Conservation (phyloP, 2,888 invertebrate species). For the Caenorhabditis sinica region DNA sequence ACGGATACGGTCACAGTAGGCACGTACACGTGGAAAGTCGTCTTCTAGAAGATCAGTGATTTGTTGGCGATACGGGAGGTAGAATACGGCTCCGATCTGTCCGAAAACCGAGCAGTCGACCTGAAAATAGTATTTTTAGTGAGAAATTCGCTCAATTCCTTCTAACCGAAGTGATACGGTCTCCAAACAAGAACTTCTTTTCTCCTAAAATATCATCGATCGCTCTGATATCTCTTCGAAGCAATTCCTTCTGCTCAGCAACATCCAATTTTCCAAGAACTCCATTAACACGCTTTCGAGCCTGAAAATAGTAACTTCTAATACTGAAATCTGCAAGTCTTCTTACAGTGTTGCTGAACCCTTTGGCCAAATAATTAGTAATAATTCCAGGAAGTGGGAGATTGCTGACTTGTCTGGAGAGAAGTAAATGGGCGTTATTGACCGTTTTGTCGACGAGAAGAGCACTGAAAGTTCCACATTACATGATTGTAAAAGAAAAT, state of each 20-base stretch:
- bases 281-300: slow-evolving; percentile 63
- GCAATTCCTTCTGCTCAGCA: slow-evolving; percentile 85
- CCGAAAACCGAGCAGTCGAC: slow-evolving; percentile 81
- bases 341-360: slow-evolving; percentile 68
- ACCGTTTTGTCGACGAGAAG: slow-evolving; percentile 73
- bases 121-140: too few relatives aligned
- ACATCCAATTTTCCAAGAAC: slow-evolving; percentile 65
- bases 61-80: slow-evolving; percentile 79
- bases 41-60: slow-evolving; percentile 80
- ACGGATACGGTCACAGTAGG: slow-evolving; percentile 78
- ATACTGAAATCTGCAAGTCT: background rate
- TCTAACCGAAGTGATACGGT: slow-evolving; percentile 92
- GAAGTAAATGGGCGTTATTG: slow-evolving; percentile 73
- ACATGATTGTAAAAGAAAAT: too few relatives aligned
- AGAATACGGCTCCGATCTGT: slow-evolving; percentile 78
- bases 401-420: slow-evolving; percentile 77
- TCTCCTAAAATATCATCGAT: slow-evolving; percentile 93
- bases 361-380: slow-evolving; percentile 72
- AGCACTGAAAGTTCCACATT: slow-evolving; percentile 44
- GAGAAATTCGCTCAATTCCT: too few relatives aligned
- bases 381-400: slow-evolving; percentile 77
- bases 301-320: slow-evolving; percentile 31
- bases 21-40: slow-evolving; percentile 77
- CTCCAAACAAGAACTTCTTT: slow-evolving; percentile 96
- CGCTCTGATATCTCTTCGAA: slow-evolving; percentile 93